Evolutionary conservation across 2,113 vertebrate genomes (phyloP).

Genomic region (Pelodiscus sinensis): DNA sequence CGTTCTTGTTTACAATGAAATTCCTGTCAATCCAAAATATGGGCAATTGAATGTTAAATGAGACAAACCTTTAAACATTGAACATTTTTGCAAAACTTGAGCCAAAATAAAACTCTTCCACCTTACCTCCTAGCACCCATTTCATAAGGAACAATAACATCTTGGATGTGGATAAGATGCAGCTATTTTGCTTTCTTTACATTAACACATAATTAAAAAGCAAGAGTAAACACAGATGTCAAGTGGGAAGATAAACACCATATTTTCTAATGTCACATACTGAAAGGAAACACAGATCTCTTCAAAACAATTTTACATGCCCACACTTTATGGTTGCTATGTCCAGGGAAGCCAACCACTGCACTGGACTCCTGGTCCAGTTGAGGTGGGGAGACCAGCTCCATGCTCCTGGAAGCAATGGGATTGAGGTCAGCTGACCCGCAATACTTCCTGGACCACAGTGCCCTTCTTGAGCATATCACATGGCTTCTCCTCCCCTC

Average conservation of each 20-base stretch:
- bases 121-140: not conserved
- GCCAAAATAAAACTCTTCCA: not conserved
- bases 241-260: not conserved
- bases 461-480: no score
- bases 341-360: no score
- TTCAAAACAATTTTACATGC: not conserved
- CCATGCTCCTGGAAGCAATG: no score
- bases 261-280: not conserved
- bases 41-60: not conserved
- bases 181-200: not conserved
- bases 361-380: no score
- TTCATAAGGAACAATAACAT: not conserved
- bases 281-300: not conserved
- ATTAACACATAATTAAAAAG: not conserved
- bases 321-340: not conserved
- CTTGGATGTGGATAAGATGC: not conserved
- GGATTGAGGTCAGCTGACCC: no score
- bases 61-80: not conserved
- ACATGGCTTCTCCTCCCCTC: no score
- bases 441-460: no score
- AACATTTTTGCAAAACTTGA: not conserved
- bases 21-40: not conserved
- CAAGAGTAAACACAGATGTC: not conserved
- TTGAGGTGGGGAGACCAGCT: no score
- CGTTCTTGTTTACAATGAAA: not conserved